phyloP scores from a whole-genome alignment of 2,888 invertebrate genomes.

The Odontocolon sp. region DNA sequence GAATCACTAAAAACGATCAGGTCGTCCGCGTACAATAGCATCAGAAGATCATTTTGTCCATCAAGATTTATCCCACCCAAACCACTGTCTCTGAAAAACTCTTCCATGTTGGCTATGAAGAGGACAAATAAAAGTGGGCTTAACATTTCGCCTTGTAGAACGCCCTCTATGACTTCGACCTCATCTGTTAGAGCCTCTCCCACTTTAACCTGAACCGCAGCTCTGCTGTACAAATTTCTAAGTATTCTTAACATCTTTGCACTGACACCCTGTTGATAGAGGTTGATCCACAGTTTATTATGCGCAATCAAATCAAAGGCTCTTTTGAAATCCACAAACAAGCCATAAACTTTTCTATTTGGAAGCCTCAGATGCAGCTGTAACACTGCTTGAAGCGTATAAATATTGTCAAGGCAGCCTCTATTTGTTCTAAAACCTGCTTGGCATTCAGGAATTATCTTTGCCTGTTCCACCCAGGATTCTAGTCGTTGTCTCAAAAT shows the following conservation, averaged over 20 bases:
- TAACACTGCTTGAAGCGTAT: slow-evolving; percentile 12
- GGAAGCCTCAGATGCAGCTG: slow-evolving; percentile 20
- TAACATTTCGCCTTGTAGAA: slow-evolving; percentile 52
- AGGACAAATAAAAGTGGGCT: slow-evolving; percentile 38
- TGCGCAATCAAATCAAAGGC: slow-evolving; percentile 44
- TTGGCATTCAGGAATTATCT: slow-evolving; percentile 46
- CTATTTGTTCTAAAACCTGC: slow-evolving; percentile 43
- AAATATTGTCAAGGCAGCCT: slow-evolving; percentile 46
- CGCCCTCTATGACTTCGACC: slow-evolving; percentile 37
- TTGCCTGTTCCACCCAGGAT: slow-evolving; percentile 34
- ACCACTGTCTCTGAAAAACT: slow-evolving; percentile 18
- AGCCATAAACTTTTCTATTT: slow-evolving; percentile 6
- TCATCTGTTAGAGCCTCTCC: background rate
- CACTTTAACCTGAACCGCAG: slow-evolving; percentile 14
- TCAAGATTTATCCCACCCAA: slow-evolving; percentile 42
- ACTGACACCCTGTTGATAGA: slow-evolving; percentile 49
- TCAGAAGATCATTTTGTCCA: slow-evolving; percentile 23
- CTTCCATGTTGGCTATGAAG: slow-evolving; percentile 42
- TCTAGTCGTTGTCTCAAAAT: slow-evolving; percentile 51
- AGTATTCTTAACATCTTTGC: slow-evolving; percentile 56
- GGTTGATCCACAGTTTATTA: slow-evolving; percentile 50
- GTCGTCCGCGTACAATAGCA: slow-evolving; percentile 59
- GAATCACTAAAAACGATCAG: slow-evolving; percentile 49
- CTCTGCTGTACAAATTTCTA: slow-evolving; percentile 7
- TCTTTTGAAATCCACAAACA: slow-evolving; percentile 51